Base-by-base conservation (phyloP, 2,888 invertebrate genomes). In the Aricia artaxerxes region DNA sequence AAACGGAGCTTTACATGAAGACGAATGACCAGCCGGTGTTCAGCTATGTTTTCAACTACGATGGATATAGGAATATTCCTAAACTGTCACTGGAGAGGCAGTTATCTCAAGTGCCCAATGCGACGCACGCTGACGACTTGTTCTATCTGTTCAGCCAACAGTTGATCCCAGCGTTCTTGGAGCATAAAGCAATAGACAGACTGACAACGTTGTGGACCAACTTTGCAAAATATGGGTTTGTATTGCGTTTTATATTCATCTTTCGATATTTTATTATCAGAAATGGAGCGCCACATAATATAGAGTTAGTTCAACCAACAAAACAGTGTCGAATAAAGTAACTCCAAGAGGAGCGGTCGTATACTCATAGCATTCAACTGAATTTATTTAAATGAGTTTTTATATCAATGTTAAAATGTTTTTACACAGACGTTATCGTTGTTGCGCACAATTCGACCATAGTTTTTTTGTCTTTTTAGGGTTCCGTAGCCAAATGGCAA, bases 201-300 rank as follows among this genome's bases (percentile, higher is more conserved):
- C 84, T 92, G 83, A 87, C 90, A 0, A 89, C 89, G 0, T 78
- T 92, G 84, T 92, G 92, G 92, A 91, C 92, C 0, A 92, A 92
- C 80, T 93, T 93, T 81, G 92, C 92, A 0, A 92, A 93, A 84
- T 89, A 87, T 82, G 89, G 91, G 91, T 90, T 80, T 85, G 88
- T 84, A 5, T 53, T 60, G 7, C 4, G 24, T 24, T 1, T 7
- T 44, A 61, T 6, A 61, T n/a, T 11, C 5, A 40, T 61, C 1
- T n/a, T 61, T 61, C 7, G 3, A 61, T 9, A 13, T 13, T n/a
- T 9, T 9, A 44, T 44, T 44, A 44, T 2, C 44, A 9, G 44
- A 44, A 44, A 44, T 9, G 44, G 44, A 44, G 44, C 9, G 2
- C 9, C 44, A 7, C 9, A 44, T 7, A 9, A 44, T 6, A 40